Percentiles rank a stretch among this genome's conserved stretches.
Evolutionary conservation across 2,888 invertebrate genomes (phyloP).

Genomic region (Erebia aethiops): DNA sequence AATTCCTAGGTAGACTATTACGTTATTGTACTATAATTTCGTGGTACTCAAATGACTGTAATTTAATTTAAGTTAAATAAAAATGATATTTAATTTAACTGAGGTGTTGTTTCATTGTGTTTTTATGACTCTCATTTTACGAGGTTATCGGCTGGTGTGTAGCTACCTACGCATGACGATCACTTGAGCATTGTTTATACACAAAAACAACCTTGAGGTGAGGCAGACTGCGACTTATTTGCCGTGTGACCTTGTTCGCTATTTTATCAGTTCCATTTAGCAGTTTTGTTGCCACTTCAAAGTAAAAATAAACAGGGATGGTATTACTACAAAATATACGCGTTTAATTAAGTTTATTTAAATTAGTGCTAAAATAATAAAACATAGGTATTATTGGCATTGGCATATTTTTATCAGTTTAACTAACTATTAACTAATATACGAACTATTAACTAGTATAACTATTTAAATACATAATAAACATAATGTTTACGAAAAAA

Average conservation of each 20-base stretch:
- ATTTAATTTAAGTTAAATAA: constrained; percentile 72
- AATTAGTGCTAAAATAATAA: too few relatives aligned
- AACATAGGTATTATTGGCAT: too few relatives aligned
- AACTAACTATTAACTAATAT: too few relatives aligned
- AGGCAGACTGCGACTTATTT: constrained; percentile 35
- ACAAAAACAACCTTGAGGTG: constrained; percentile 77
- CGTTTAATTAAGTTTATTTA: not conserved
- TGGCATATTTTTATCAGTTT: too few relatives aligned
- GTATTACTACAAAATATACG: not conserved
- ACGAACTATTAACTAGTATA: too few relatives aligned
- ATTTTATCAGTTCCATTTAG: constrained; percentile 11
- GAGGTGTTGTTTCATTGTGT: constrained; percentile 47
- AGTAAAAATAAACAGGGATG: not conserved
- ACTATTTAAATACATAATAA: too few relatives aligned
- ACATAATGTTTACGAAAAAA: too few relatives aligned
- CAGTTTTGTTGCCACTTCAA: not conserved
- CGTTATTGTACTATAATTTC: constrained; percentile 59
- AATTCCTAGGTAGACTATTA: constrained; percentile 74
- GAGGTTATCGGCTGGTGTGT: constrained; percentile 38
- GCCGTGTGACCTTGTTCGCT: constrained; percentile 41
- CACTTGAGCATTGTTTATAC: constrained; percentile 65
- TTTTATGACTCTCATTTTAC: constrained; percentile 43
- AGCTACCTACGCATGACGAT: constrained; percentile 31
- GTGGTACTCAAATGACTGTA: constrained; percentile 69
- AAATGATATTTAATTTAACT: constrained; percentile 50